Evolutionary conservation across 1,140 invertebrate species (phyloP), one percentile per base, ranked within the genome.

Genomic region (Pogonomyrmex californicus): DNA sequence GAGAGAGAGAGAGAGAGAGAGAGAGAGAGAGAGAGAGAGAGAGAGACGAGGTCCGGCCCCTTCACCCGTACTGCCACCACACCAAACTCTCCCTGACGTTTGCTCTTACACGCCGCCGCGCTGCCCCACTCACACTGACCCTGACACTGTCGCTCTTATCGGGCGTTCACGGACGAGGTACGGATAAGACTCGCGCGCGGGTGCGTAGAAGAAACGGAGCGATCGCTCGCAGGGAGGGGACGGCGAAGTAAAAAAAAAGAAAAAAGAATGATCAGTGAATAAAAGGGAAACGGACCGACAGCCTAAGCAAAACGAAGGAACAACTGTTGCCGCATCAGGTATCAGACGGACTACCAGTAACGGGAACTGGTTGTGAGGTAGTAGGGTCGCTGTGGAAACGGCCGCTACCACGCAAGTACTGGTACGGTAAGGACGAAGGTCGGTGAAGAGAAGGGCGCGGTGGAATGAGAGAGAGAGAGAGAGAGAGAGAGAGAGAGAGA

Each of bases 61-160:
- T 83, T 60, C 54, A 75, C 68, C 30, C 68, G 30, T 56, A 44
- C 36, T 44, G 49, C n/a, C 63, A 44, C 77, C 23, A 17, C 30
- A 73, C 79, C 41, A 47, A 73, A 83, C 41, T 58, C 54, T 38
- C n/a, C 51, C 5, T n/a, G 62, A 56, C 62, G 17, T 23, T 47
- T 23, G 58, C 38, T 54, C n/a, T 49, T 30, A 41, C 58, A 76
- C 71, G 82, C 60, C 71, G 71, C 33, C 60, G 71, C 66, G 78
- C 68, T 87, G 23, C 44, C 47, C 54, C 77, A 60, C 65, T 87
- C 65, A 62, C 79, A 71, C 66, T 56, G 88, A 83, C 88, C 88
- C 71, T 90, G 88, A 88, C 86, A 90, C 54, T 88, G 82, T 49
- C 54, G 33, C 54, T 75, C 54, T 90, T 87, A 75, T 88, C 81